Base-by-base conservation (phyloP, 2,888 invertebrate genomes). In the Galerucella pusilla region DNA sequence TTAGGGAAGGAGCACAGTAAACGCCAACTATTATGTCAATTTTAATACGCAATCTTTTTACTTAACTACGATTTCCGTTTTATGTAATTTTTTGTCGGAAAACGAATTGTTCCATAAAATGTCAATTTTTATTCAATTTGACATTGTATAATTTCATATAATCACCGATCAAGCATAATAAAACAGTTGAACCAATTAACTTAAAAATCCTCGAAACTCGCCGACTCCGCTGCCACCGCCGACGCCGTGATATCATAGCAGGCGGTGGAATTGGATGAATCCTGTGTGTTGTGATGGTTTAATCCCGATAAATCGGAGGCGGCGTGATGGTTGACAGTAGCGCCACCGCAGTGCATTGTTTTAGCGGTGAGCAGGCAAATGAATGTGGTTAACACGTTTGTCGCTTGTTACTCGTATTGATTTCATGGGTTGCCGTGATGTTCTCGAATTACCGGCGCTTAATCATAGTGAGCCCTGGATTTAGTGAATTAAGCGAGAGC, bases 361-460 rank as follows among this genome's bases (percentile, higher is more conserved):
- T 88, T 84, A 84, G 87, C 85, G 88, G 87, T 87, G 85, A 85
- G 83, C 86, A 85, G 86, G 87, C 87, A 88, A 88, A 87, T 88
- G 88, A 88, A 86, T 86, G 88, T 84, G 88, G 88, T 88, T 88
- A 87, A 87, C 88, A 87, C 87, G 86, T 86, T 86, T 85, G 86
- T 86, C 86, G 86, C 85, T 85, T 85, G 86, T 86, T 86, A 84
- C 83, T 68, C 75, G 86, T 87, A 87, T 87, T 86, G 87, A 87
- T 87, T 87, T 87, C 87, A 84, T 83, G 81, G 81, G 83, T 83
- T 81, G 81, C 83, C 82, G 83, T 84, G 84, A 85, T 86, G 86
- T 85, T 85, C 84, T 85, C 85, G 85, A 84, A 85, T 86, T 86
- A 85, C 86, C 84, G 84, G 78, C 82, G 85, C 82, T 86, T 86